Base-by-base conservation (phyloP, 2,888 invertebrate species). In the Chloroclysta siterata region DNA sequence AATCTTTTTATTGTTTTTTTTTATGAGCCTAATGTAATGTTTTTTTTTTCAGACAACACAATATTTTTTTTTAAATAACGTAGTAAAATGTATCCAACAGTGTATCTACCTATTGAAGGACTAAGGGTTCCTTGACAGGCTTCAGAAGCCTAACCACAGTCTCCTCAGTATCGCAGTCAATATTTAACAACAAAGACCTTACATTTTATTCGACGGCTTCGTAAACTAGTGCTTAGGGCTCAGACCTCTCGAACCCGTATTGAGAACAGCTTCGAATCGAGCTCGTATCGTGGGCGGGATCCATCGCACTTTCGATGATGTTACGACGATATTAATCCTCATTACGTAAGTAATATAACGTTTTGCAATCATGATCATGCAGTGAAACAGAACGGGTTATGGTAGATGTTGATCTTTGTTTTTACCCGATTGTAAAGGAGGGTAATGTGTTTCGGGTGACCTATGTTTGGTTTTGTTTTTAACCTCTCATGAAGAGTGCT, bases 211-310 rank as follows among this genome's bases (percentile, higher is more conserved):
- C 7, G 41, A 41, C 8, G 10, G 41, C 13, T 41, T 44, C 15
- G 15, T 2, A 47, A 47, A 17, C 22, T 11, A 47, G n/a, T 28
- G n/a, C 42, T 36, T 36, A 36, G 2, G 8, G 8, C 33, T 33
- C 33, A 33, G 33, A 33, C 33, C 51, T 50, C 47, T 29, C 47
- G 28, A 39, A 44, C 36, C 52, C 44, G 60, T 63, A 64, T 64
- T 60, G 52, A 59, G 67, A 66, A 61, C 57, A 64, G 48, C 52
- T 54, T 63, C 13, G 36, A 46, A 65, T 68, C 48, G 48, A 60
- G 63, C 62, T 61, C 47, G 50, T 39, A 42, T 50, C 66, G 72
- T 72, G 69, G 72, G 72, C 68, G 72, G 72, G 72, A 72, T 69
- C 60, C 72, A 65, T 59, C 66, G 67, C 55, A 65, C 70, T 70